Evolutionary conservation across 2,888 invertebrate species (phyloP), one percentile per base, ranked within the genome.

Genomic region (Drosophila prolongata): DNA sequence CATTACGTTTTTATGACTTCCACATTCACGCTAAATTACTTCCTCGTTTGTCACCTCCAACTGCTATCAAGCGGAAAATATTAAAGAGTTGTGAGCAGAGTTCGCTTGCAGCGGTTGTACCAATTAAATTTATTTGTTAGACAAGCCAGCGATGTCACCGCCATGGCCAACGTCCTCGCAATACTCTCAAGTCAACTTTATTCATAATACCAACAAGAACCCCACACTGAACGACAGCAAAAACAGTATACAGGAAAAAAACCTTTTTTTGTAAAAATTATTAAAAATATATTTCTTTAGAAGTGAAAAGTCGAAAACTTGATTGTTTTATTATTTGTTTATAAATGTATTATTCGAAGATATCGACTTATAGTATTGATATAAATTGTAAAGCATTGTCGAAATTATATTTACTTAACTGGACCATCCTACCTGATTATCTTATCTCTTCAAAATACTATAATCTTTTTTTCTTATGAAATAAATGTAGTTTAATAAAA

Each of bases 101-200:
- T 27, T 38, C 3, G 47, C 57, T 64, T 42, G 10, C 38, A 64
- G 70, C 80, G 75, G 65, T 78, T 76, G 78, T 69, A 84, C 85
- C 85, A 84, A 81, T 81, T 81, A 81, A 77, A 84, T 81, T 84
- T 80, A 71, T 76, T 81, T 78, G 81, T 78, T 58, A 61, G 80
- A 68, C 75, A 56, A 64, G 52, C 66, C 65, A 59, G 59, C 65
- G 68, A 78, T 81, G 80, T 60, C 69, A 67, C 52, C 69, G 76
- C 67, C 78, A 67, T 81, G 57, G 55, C 56, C 61, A 52, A 53
- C 44, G 61, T 60, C 64, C 71, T 34, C 57, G 60, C 74, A 68
- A 69, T 73, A 70, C 73, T 81, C 79, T 85, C 67, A 79, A 77
- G 72, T 69, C 82, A 59, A 70, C 69, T 75, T 77, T 75, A 69